Evolutionary conservation across 2,888 invertebrate genomes (phyloP), one percentile per base, ranked within the genome.

Genomic region (Mythimna ferrago): DNA sequence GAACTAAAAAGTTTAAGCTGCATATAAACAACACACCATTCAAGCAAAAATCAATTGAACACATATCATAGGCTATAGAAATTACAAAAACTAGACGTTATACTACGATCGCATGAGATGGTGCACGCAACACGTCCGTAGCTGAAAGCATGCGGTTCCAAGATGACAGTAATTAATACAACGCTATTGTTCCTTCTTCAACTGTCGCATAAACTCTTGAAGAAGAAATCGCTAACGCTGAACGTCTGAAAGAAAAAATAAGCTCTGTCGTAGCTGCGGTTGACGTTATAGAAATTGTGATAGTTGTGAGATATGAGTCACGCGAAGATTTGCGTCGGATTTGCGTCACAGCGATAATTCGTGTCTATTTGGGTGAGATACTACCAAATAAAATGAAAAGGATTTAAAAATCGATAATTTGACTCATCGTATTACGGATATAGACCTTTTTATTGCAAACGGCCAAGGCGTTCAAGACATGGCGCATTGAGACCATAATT

Each of bases 91-190:
- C 60, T 60, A 44, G 64, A 76, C 58, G 60, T 76, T 63, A 80
- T 80, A 72, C 67, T 73, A 66, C 54, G 67, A 53, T 79, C 57
- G 69, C 68, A 72, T 66, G 73, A 73, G 32, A 65, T 51, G 41
- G n/a, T 64, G 66, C 81, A 86, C 77, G 86, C 84, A 78, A 83
- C 71, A 70, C 44, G 73, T 74, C 64, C 16, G 16, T 41, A 72
- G 56, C 74, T 78, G 75, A 79, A 77, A 78, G 70, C 75, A 68
- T 73, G 76, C 66, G 58, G 66, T 71, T 73, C 32, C 53, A 63
- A 70, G 64, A 61, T 73, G 76, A 80, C 81, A 77, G 65, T 78
- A 81, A 84, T 82, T 76, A 77, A 75, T 73, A 73, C 84, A 58
- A 35, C 14, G 63, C 73, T 63, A 85, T 86, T 86, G 86, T 86